Evolutionary conservation across 2,113 vertebrate genomes (phyloP), one percentile per base, ranked within the genome.

Genomic region (Macquaria ambigua): DNA sequence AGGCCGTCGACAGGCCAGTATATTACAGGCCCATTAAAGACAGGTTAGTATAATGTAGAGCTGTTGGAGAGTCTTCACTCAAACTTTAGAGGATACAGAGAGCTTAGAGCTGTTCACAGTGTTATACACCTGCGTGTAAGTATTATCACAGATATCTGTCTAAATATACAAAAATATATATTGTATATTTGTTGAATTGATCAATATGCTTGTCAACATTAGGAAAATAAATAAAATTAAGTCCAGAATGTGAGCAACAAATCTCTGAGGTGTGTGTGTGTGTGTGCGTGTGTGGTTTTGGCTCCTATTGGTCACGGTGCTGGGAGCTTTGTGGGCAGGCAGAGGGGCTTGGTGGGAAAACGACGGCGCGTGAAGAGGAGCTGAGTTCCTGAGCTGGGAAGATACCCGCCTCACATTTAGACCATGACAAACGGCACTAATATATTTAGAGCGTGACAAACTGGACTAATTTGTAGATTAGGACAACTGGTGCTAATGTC

Each of bases 1-100:
- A 98, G 97, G 96, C 97, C 95, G 95, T 78, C 94, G 96, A 97
- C 97, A 98, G 97, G 97, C 97, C 95, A 96, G 95, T 97, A 97
- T 89, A 93, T 93, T 93, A 91, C 85, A 89, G 88, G 72, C 82
- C 86, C 76, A 93, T 97, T 96, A 97, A 82, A 96, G 96, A 96
- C 97, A 97, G 96, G 96, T 97, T 96, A 96, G 96, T 94, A 97
- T 74, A 74, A 83, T 63, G 72, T 72, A 56, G 75, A 74, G 76
- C 70, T 83, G 48, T 77, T 76, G 81, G 56, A 77, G 55, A 71
- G 68, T 9, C 67, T 46, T 78, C 59, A 72, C 75, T 77, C 6
- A 53, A 28, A 31, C 39, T 76, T 59, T 41, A 64, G 55, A n/a
- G 21, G 70, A 53, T 52, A 39, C 50, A 34, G 43, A 63, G 69